A percentile compares a stretch with the other conserved stretches of the same genome.
Conservation (phyloP, 2,888 invertebrate genomes). For the Gandaritis pyraliata region DNA sequence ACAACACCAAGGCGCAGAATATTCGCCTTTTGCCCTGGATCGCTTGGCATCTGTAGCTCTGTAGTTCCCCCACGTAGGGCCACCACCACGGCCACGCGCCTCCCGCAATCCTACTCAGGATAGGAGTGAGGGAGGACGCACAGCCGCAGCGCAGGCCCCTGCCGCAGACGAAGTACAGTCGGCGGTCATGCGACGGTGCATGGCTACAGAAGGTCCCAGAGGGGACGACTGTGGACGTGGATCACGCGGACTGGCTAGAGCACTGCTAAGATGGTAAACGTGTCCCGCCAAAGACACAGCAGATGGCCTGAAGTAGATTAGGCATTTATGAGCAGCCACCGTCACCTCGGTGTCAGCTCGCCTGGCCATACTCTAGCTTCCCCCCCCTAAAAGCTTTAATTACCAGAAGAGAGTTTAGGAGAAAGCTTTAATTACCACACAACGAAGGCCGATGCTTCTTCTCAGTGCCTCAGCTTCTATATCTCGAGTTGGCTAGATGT, state of each 20-base stretch:
- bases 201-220: background rate
- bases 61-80: too few species aligned
- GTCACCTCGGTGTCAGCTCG: background rate
- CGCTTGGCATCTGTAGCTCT: too few species aligned
- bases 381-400: background rate
- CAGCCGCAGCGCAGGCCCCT: background rate
- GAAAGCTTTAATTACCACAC: background rate
- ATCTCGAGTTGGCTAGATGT: slow-evolving; percentile 55
- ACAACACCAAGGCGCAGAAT: too few species aligned
- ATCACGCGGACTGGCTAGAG: slow-evolving; percentile 1
- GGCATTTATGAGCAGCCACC: background rate
- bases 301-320: background rate
- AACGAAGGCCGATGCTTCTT: slow-evolving; percentile 8
- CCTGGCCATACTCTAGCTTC: background rate
- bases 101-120: too few species aligned
- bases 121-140: background rate
- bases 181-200: background rate
- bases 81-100: too few species aligned
- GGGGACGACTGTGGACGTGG: background rate
- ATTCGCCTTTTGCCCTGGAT: too few species aligned
- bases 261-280: background rate
- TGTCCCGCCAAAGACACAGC: background rate
- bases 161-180: background rate
- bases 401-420: too few species aligned
- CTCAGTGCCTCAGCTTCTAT: slow-evolving; percentile 26